Base-by-base conservation (phyloP, 2,797 vertebrate species). In the Falco concolor region DNA sequence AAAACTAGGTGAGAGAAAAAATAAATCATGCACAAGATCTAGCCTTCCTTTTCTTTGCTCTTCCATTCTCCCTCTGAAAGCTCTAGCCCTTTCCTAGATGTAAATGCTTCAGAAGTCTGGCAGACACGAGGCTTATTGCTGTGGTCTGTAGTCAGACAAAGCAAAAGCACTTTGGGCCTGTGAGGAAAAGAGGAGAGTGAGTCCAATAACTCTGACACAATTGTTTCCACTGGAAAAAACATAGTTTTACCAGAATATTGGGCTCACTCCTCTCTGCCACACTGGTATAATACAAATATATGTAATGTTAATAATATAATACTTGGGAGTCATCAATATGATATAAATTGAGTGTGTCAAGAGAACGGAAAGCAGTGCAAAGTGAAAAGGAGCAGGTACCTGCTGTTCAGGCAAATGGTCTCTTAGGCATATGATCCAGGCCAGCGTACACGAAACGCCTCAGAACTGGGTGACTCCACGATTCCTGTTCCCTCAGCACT, bases 371-470 rank as follows among this genome's bases (percentile, higher is more conserved):
- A 63, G 20, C 8, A 18, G 20, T 12, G 40, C 42, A 42, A 84
- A 90, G 57, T 9, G n/a, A 65, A 38, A 70, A 12, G 45, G 13
- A 76, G 4, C 18, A 12, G 10, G 30, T 63, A 80, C 54, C 38
- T 54, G 34, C 18, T 59, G 30, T 12, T 57, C n/a, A 49, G 74
- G 28, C 14, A 10, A 53, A 54, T 1, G 4, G 23, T n/a, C 22
- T 70, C 47, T 53, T 2, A 0, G 24, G 17, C 0, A 0, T 14
- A 27, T 3, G 27, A 63, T 34, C 27, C 23, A 53, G 47, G 13
- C 20, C 0, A 1, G 22, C 0, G 1, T 12, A 54, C 22, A 30
- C 2, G 3, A 42, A 45, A 36, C 12, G 6, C 32, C 47, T 56
- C 57, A 40, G 45, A 57, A 57, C 36, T 15, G 13, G 24, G 70